phyloP scores from a whole-genome alignment of 30 jellyfish, hydroid and myxozoan genomes.

The Aurelia aurita complex sp. Pacific region DNA sequence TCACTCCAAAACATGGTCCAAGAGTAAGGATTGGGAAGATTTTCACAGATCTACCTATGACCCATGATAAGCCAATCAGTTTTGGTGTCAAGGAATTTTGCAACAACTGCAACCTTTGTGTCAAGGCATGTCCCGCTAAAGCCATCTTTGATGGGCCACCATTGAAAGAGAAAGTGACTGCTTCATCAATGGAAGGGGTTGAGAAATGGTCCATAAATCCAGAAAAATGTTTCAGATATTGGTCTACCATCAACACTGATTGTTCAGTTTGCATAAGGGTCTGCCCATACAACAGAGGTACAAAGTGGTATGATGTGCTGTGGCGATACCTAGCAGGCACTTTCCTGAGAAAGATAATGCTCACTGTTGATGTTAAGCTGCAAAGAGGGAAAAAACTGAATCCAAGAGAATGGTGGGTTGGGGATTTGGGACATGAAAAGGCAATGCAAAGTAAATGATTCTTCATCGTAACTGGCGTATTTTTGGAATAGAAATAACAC shows the following conservation, averaged over 20 bases:
- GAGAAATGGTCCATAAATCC: conserved; percentile 72
- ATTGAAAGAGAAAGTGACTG: conserved; percentile 38
- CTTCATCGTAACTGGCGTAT: too few relatives aligned
- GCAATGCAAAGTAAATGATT: too few relatives aligned
- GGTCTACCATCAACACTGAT: conserved; percentile 63
- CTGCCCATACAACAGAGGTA: conserved; percentile 65
- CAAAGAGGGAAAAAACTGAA: conserved; percentile 44
- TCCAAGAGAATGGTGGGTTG: conserved; percentile 57
- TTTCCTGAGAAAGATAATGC: conserved; percentile 36
- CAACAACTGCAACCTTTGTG: conserved; percentile 49
- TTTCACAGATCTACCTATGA: conserved; percentile 59
- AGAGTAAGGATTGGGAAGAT: conserved; percentile 61
- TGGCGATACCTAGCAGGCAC: conserved; percentile 72
- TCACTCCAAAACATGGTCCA: conserved; percentile 64
- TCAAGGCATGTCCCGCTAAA: conserved; percentile 68
- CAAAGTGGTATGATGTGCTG: conserved; percentile 42
- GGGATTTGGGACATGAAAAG: neutral
- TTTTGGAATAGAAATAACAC: too few relatives aligned
- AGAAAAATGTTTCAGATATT: conserved; percentile 60
- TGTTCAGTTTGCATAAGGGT: conserved; percentile 64
- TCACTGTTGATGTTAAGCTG: conserved; percentile 19
- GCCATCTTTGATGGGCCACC: conserved; percentile 61
- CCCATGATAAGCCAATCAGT: conserved; percentile 41
- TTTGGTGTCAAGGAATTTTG: conserved; percentile 66
- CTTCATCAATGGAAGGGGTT: conserved; percentile 58